These are phyloP conservation scores for Phaedon cochleariae DNA, from an alignment of 2,888 invertebrate genomes.

Conservation along the genomic window DNA sequence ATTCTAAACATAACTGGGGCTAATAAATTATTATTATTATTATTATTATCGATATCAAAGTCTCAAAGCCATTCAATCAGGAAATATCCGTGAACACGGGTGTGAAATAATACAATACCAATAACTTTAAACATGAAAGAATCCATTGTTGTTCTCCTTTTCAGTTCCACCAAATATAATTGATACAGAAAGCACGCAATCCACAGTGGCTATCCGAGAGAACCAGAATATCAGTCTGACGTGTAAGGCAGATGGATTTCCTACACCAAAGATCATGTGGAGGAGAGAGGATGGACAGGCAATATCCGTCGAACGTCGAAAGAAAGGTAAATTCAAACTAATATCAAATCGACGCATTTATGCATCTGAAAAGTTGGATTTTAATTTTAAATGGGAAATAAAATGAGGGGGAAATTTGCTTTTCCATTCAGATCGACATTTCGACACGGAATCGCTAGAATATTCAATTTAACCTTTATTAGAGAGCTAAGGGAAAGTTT, in stretches of 20 bases:
- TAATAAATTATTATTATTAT: too few species aligned
- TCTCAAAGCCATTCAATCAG: too few species aligned
- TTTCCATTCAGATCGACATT: not conserved
- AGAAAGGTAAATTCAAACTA: conserved; percentile 73
- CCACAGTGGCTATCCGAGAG: conserved; percentile 90
- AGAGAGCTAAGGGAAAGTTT: not conserved
- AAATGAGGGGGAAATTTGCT: not conserved
- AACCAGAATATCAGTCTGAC: conserved; percentile 93
- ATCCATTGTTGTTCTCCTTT: conserved; percentile 40
- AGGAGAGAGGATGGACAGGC: conserved; percentile 88
- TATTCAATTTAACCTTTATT: conserved; percentile 2
- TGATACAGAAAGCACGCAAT: conserved; percentile 89
- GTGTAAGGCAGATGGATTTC: conserved; percentile 91
- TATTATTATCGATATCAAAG: too few species aligned
- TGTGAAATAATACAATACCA: too few species aligned
- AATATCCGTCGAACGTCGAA: conserved; percentile 84
- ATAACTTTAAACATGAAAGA: not conserved
- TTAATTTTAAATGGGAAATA: not conserved
- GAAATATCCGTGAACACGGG: too few species aligned
- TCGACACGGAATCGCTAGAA: not conserved
- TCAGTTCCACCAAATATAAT: conserved; percentile 94
- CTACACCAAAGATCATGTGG: conserved; percentile 93
- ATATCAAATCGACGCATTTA: not conserved
- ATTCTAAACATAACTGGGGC: too few species aligned
- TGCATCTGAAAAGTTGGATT: conserved; percentile 2